Conservation (phyloP, 2,888 invertebrate species). For the Drosophila tripunctata region DNA sequence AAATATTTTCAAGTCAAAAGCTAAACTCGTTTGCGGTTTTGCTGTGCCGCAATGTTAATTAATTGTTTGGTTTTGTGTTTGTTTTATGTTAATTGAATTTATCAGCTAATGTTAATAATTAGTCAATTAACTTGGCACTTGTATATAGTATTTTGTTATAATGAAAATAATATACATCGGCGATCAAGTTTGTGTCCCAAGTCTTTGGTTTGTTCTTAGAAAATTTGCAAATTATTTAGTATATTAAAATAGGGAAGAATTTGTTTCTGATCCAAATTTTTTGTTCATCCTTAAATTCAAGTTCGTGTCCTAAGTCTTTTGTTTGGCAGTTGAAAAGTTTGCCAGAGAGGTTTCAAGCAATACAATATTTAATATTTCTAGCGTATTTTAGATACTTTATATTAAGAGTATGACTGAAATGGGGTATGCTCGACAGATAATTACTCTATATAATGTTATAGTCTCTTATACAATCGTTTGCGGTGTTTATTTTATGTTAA, state of each 20-base stretch:
- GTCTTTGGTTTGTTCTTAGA: no score
- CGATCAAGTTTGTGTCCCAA: not conserved
- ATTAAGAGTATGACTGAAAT: no score
- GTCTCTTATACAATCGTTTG: constrained; percentile 36
- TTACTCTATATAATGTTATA: not conserved
- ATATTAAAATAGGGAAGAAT: no score
- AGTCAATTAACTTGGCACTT: constrained; percentile 1
- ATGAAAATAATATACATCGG: not conserved
- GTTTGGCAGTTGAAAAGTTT: constrained; percentile 13
- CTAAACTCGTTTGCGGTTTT: constrained; percentile 55
- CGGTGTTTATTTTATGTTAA: constrained; percentile 23
- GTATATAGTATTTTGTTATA: not conserved
- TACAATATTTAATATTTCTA: no score
- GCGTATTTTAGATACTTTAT: no score
- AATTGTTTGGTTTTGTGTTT: constrained; percentile 12
- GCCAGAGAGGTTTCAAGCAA: no score
- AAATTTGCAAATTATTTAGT: no score
- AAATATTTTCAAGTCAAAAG: constrained; percentile 13
- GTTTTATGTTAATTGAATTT: constrained; percentile 24
- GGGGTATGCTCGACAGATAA: not conserved
- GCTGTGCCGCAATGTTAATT: constrained; percentile 12
- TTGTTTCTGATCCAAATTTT: no score
- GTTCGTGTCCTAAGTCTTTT: constrained; percentile 45
- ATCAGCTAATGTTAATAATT: constrained; percentile 8
- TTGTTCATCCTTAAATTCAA: no score